Conservation (phyloP, 2,113 vertebrate genomes). For the Zapornia atra region DNA sequence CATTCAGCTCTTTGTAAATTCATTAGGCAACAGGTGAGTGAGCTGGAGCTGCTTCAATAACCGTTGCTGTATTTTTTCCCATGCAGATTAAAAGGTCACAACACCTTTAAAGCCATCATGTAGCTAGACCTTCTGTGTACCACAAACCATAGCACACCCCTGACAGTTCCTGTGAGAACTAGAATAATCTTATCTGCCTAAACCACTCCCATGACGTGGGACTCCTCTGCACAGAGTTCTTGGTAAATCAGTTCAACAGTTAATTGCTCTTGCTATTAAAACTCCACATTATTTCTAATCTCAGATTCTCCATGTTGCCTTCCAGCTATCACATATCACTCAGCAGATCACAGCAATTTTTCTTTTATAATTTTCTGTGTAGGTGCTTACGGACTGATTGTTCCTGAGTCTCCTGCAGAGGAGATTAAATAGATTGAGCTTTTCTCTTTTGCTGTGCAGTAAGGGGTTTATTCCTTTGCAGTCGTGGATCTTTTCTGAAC, state of each 20-base stretch:
- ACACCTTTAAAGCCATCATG: neutral
- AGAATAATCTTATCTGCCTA: neutral
- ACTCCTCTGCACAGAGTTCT: neutral
- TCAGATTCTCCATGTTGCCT: neutral
- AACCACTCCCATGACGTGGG: neutral
- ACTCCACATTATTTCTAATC: neutral
- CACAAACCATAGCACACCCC: neutral
- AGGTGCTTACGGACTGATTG: neutral
- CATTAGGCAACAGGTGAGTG: neutral
- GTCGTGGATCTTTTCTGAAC: neutral
- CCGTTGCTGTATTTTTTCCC: neutral
- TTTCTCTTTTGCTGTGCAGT: neutral
- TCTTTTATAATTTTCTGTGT: conserved; percentile 9
- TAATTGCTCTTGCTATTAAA: neutral
- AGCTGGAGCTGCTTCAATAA: neutral
- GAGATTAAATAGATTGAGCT: neutral
- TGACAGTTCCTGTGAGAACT: neutral
- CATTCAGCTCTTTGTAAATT: neutral
- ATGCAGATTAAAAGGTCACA: conserved; percentile 21
- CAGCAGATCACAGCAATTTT: neutral
- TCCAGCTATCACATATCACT: neutral
- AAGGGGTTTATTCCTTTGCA: neutral
- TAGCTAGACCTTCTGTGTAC: neutral
- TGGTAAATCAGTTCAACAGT: neutral
- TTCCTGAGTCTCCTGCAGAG: neutral